A percentile compares a stretch with the other conserved stretches of the same genome.
These are phyloP conservation scores for Nansenia antarctica DNA, from an alignment of 2,113 vertebrate species.

Conservation along the genomic window DNA sequence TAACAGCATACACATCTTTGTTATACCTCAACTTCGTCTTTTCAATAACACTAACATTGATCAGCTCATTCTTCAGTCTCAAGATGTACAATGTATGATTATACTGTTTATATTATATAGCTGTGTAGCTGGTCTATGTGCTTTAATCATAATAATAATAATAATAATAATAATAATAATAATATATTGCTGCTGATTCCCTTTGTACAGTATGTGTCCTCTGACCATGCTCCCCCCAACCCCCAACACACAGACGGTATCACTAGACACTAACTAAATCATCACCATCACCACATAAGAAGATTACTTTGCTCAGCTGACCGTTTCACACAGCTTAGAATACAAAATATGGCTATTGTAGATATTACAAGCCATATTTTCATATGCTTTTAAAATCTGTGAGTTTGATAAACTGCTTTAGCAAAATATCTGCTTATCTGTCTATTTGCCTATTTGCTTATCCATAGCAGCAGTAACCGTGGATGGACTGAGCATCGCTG, in stretches of 20 bases:
- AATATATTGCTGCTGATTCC: too few species aligned
- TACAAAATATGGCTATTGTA: constrained; percentile 10
- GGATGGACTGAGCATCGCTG: background rate
- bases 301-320: constrained; percentile 34
- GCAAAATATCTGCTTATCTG: constrained; percentile 23
- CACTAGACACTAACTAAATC: constrained; percentile 27
- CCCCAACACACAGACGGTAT: constrained; percentile 24
- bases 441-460: constrained; percentile 10
- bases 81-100: too few species aligned
- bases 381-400: constrained; percentile 32
- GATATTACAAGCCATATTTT: constrained; percentile 31
- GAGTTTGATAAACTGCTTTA: constrained; percentile 16
- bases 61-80: too few species aligned
- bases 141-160: too few species aligned
- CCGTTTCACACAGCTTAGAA: constrained; percentile 28
- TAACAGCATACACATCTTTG: too few species aligned
- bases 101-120: too few species aligned
- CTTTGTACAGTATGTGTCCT: background rate
- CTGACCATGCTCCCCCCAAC: background rate
- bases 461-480: background rate
- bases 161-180: too few species aligned
- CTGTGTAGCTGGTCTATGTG: too few species aligned
- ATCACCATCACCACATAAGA: constrained; percentile 18
- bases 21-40: too few species aligned
- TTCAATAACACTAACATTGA: too few species aligned